Base-by-base conservation (phyloP, 1,140 invertebrate species). In the Rhopalosiphum maidis region DNA sequence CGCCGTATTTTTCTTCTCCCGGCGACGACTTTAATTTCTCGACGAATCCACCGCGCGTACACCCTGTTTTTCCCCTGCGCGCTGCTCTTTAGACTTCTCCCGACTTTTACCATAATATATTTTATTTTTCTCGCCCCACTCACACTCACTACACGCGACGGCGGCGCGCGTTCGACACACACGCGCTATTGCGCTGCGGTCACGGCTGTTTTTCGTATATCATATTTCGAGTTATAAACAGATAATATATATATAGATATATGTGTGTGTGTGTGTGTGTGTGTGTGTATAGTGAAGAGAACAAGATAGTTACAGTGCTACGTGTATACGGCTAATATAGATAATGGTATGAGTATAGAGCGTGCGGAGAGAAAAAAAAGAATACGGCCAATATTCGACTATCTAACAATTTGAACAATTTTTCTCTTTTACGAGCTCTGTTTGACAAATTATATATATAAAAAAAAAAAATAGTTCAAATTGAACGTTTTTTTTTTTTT, bases 11-110 rank as follows among this genome's bases (percentile, higher is more conserved):
- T 90, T 90, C 51, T 55, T 41, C 54, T 60, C 35, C 35, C 23
- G 48, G n/a, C 48, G 88, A 37, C 48, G 87, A 89, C 87, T 89
- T 55, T 89, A 77, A 77, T 77, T 77, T 21, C n/a, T 46, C 48
- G 51, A n/a, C 46, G 46, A 35, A 54, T 18, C 11, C 88, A 9
- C 86, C n/a, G 86, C 5, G 21, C 23, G 41, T 15, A 89, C 51
- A 23, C 51, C 35, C 51, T 89, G 21, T 51, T 48, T 89, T 37
- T 30, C 8, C 22, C 41, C 37, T 25, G n/a, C 35, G 11, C 51
- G 41, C 7, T 54, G 8, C 21, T 51, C n/a, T 89, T 89, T 35
- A 25, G 18, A 15, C 30, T 35, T 54, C 8, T 48, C 30, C n/a
- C 30, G 60, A n/a, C 60, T 68, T 77, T 77, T 68, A n/a, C 15